phyloP scores from a whole-genome alignment of 2,888 invertebrate species.

The Nomada fabriciana region DNA sequence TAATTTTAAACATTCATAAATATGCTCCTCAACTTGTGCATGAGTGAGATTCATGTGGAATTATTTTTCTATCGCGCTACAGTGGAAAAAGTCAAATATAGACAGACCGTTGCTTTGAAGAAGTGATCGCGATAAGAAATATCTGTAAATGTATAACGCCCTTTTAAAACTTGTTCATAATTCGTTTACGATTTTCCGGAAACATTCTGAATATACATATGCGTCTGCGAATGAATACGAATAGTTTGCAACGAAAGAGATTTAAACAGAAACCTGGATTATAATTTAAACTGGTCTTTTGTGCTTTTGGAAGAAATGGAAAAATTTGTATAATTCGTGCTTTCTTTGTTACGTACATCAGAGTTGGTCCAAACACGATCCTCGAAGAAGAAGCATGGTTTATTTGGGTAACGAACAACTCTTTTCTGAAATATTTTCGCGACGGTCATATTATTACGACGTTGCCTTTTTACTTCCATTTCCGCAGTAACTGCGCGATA shows the following conservation, averaged over 20 bases:
- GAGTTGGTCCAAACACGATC: slow-evolving; percentile 89
- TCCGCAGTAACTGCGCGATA: slow-evolving; percentile 86
- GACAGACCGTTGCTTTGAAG: too few relatives aligned
- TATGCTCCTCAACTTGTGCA: too few relatives aligned
- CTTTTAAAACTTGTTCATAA: neutral
- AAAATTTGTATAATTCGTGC: neutral
- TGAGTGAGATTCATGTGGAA: too few relatives aligned
- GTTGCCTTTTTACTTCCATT: slow-evolving; percentile 85
- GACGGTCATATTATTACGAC: slow-evolving; percentile 87
- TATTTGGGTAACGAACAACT: slow-evolving; percentile 87
- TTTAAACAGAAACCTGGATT: neutral
- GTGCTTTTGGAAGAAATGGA: neutral
- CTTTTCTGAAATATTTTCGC: slow-evolving; percentile 87
- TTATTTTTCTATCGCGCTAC: too few relatives aligned
- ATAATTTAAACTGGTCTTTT: neutral
- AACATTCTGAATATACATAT: neutral
- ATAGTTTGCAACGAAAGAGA: too few relatives aligned
- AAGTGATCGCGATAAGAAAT: too few relatives aligned
- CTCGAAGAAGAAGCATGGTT: slow-evolving; percentile 89
- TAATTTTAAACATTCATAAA: too few relatives aligned
- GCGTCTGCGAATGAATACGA: neutral
- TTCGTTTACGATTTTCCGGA: neutral
- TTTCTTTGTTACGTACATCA: slow-evolving; percentile 85
- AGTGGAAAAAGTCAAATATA: too few relatives aligned
- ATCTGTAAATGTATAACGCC: too few relatives aligned